phyloP scores from a whole-genome alignment of 2,888 invertebrate genomes.

The Netelia virgata region DNA sequence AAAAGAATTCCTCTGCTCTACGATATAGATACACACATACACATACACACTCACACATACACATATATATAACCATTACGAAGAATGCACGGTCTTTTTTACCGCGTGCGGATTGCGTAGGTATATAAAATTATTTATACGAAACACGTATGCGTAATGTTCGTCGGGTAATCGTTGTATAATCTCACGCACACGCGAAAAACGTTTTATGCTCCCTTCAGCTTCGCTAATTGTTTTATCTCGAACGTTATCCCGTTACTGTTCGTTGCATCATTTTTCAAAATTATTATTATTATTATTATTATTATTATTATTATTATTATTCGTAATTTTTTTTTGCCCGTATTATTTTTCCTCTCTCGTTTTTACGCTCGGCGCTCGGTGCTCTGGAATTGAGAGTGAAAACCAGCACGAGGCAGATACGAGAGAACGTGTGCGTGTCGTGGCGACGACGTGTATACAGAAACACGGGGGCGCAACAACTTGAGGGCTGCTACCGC shows the following conservation, averaged over 20 bases:
- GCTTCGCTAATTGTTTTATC: conserved; percentile 54
- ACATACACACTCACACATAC: not conserved
- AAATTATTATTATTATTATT: not conserved
- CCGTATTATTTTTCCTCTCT: not conserved
- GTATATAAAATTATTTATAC: not conserved
- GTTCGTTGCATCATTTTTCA: conserved; percentile 27
- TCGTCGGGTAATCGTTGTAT: not conserved
- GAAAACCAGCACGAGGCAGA: not conserved
- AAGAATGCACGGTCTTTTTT: conserved; percentile 9
- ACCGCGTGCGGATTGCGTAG: not conserved
- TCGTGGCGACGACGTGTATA: not conserved
- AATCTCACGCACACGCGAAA: not conserved
- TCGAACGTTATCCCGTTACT: conserved; percentile 30
- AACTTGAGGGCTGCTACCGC: not conserved
- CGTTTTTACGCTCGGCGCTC: not conserved
- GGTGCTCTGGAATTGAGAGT: not conserved
- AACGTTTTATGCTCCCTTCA: not conserved
- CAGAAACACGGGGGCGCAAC: not conserved
- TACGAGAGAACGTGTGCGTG: not conserved
- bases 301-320: no score
- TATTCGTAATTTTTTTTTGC: not conserved
- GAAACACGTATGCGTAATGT: not conserved
- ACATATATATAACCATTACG: not conserved
- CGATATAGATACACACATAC: not conserved
- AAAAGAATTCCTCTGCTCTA: conserved; percentile 23